phyloP scores from a whole-genome alignment of 2,888 invertebrate genomes.

The Mactromeris polynyma region DNA sequence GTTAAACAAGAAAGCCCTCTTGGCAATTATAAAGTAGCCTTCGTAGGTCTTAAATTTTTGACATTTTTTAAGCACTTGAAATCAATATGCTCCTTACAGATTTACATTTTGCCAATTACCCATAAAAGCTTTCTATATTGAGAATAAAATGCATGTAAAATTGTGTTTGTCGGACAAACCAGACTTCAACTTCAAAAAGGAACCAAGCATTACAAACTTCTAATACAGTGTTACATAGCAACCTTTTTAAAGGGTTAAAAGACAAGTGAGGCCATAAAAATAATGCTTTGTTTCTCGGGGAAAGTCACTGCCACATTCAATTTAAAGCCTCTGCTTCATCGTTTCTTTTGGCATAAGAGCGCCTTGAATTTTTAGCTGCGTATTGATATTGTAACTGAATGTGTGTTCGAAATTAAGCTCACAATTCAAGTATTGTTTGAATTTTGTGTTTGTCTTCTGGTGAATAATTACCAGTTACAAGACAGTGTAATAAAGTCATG shows the following conservation, averaged over 20 bases:
- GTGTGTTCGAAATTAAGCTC: no score
- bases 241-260: background rate
- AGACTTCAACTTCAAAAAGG: background rate
- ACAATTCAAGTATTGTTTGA: no score
- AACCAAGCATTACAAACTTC: background rate
- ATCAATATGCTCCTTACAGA: background rate
- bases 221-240: background rate
- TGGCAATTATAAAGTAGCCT: slow-evolving; percentile 1
- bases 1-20: background rate
- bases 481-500: no score
- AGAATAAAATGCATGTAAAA: background rate
- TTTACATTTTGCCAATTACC: background rate
- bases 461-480: no score
- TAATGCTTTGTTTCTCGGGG: no score
- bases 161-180: background rate
- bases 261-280: no score
- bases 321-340: no score
- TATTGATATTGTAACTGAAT: no score
- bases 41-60: background rate
- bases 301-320: no score
- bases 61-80: background rate
- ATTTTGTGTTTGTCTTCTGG: no score
- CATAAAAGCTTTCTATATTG: background rate
- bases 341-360: no score
- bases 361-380: no score